Base-by-base conservation (phyloP, 2,797 vertebrate genomes). In the Eleutherodactylus coqui region DNA sequence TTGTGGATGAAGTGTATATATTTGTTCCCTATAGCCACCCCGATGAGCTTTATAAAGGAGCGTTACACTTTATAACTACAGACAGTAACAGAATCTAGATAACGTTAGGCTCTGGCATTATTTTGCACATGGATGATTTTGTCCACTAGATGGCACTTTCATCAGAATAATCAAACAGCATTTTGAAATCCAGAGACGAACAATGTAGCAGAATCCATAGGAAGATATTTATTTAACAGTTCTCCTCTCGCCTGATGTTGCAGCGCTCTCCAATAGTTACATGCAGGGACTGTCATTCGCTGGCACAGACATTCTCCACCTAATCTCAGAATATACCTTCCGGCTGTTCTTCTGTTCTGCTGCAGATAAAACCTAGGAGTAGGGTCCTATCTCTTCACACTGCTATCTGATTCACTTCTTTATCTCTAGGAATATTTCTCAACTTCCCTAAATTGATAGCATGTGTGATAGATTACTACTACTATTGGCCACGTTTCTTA, bases 121-220 rank as follows among this genome's bases (percentile, higher is more conserved):
- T 14, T 1, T 2, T 2, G 62, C n/a, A 36, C 34, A 55, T 73
- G 36, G 13, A 1, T 38, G 36, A 17, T 17, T 72, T 76, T 70
- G 36, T 64, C 85, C 85, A 86, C 34, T 82, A 86, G 79, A 77
- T 82, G 85, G 85, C 85, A 58, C 67, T 72, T 86, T 32, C n/a
- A 41, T 62, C 62, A 72, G 72, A 58, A 82, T 70, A 82, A 86
- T 86, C 17, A 75, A 80, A 88, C 53, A 41, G 29, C 87, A 85
- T 78, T n/a, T 5, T 87, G 43, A 83, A 62, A 72, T 47, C 70
- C 76, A 49, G 27, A 86, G 62, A 72, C 55, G 85, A 86, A 58
- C 49, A 83, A 82, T 73, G n/a, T 8, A 55, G n/a, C n/a, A 34
- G 62, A 21, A 41, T 82, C 5, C 14, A 0, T 49, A 27, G 34